Conservation (phyloP, 2,888 invertebrate genomes). For the Oscheius sp. region DNA sequence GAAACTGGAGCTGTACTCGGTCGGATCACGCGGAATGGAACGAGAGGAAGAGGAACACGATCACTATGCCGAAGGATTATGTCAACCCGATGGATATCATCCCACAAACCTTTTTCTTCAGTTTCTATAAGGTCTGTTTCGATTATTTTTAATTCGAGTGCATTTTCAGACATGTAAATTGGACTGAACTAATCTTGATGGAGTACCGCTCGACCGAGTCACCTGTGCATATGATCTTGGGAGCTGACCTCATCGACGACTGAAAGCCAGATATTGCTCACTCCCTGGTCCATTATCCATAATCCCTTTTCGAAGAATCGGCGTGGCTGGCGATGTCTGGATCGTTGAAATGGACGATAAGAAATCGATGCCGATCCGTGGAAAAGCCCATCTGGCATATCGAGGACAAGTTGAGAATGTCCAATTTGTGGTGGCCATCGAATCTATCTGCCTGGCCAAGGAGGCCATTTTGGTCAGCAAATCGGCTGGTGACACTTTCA, state of each 20-base stretch:
- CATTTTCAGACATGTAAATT: background rate
- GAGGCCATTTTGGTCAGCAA: constrained; percentile 31
- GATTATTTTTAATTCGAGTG: too few relatives aligned
- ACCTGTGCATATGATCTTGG: too few relatives aligned
- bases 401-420: constrained; percentile 19
- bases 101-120: constrained; percentile 66
- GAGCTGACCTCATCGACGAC: constrained; percentile 12
- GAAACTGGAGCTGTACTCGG: constrained; percentile 50
- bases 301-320: constrained; percentile 42
- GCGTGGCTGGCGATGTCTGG: constrained; percentile 45
- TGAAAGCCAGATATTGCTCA: constrained; percentile 12
- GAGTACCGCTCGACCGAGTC: constrained; percentile 15
- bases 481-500: constrained; percentile 28
- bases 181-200: constrained; percentile 30
- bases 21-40: constrained; percentile 59
- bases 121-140: constrained; percentile 55
- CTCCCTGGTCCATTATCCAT: too few relatives aligned
- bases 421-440: constrained; percentile 36
- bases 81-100: constrained; percentile 68
- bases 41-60: constrained; percentile 48
- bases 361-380: constrained; percentile 42
- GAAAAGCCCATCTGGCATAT: constrained; percentile 30
- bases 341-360: constrained; percentile 50
- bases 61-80: constrained; percentile 42
- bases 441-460: constrained; percentile 37